Conservation (phyloP, 2,113 vertebrate genomes). For the Neolamprologus toae region DNA sequence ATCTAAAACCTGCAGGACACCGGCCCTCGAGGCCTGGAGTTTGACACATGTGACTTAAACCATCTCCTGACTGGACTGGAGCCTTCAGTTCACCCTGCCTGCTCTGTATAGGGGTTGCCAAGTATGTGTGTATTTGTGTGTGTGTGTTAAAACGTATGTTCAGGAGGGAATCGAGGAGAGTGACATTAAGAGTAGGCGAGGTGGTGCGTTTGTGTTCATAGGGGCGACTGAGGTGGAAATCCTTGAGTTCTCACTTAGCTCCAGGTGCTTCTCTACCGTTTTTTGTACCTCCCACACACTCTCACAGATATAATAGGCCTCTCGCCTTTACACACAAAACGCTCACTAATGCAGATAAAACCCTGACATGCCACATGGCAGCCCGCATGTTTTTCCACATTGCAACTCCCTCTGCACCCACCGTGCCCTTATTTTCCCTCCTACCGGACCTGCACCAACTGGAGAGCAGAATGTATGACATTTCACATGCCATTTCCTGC, state of each 20-base stretch:
- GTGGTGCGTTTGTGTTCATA: background rate
- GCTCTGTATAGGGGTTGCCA: background rate
- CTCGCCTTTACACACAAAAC: slow-evolving; percentile 7
- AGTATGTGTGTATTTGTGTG: background rate
- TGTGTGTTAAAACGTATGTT: background rate
- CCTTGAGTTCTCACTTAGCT: slow-evolving; percentile 13
- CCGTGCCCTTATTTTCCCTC: slow-evolving; percentile 5
- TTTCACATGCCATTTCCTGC: background rate
- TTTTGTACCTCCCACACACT: background rate
- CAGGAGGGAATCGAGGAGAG: background rate
- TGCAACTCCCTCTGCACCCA: background rate
- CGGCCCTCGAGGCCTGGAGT: no score
- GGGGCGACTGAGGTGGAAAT: slow-evolving; percentile 23
- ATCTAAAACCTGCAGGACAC: no score
- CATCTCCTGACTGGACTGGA: background rate
- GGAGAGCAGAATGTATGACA: background rate
- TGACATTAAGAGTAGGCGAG: background rate
- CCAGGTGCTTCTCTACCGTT: slow-evolving; percentile 5
- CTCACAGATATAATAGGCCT: slow-evolving; percentile 2
- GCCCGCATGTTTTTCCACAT: background rate
- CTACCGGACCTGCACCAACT: background rate
- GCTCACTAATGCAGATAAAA: background rate
- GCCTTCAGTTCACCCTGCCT: background rate
- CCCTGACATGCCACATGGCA: slow-evolving; percentile 6
- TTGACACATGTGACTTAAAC: no score